These are phyloP conservation scores for Colletes collaris DNA, from an alignment of 2,888 invertebrate genomes.

Conservation along the genomic window DNA sequence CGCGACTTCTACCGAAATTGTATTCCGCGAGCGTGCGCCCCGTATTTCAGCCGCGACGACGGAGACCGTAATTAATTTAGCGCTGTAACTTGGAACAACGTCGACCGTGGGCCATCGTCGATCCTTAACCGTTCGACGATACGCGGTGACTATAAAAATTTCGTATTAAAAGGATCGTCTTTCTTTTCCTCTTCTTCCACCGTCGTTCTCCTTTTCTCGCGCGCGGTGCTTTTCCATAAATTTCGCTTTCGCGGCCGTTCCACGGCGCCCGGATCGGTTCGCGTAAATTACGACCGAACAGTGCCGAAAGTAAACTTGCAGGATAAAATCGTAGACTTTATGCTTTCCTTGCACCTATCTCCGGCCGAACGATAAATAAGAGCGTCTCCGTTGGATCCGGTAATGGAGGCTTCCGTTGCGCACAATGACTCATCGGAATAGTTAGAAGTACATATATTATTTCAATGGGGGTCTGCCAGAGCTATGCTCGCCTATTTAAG, in stretches of 20 bases:
- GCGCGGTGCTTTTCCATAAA: conserved; percentile 7
- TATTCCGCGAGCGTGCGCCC: conserved; percentile 45
- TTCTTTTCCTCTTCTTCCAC: not conserved
- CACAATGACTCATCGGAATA: no score
- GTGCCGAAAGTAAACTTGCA: conserved; percentile 38
- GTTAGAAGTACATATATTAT: no score
- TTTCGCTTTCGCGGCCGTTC: conserved; percentile 3
- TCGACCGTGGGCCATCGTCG: not conserved
- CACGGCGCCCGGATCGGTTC: not conserved
- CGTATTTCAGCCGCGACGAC: conserved; percentile 42
- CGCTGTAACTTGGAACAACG: conserved; percentile 38
- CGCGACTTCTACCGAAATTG: conserved; percentile 60
- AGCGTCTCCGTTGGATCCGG: conserved; percentile 26
- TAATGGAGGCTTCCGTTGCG: not conserved
- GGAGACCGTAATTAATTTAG: conserved; percentile 51
- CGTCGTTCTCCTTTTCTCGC: not conserved
- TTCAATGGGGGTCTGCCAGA: no score
- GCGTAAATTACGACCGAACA: conserved; percentile 29
- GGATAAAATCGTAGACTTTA: conserved; percentile 51
- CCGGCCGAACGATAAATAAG: conserved; percentile 33
- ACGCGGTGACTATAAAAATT: conserved; percentile 27
- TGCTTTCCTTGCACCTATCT: conserved; percentile 43
- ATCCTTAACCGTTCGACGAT: conserved; percentile 31
- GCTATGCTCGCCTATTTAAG: not conserved
- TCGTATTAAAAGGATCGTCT: conserved; percentile 21